These are phyloP conservation scores for Stenodema calcarata DNA, from an alignment of 2,888 invertebrate species.

Conservation along the genomic window DNA sequence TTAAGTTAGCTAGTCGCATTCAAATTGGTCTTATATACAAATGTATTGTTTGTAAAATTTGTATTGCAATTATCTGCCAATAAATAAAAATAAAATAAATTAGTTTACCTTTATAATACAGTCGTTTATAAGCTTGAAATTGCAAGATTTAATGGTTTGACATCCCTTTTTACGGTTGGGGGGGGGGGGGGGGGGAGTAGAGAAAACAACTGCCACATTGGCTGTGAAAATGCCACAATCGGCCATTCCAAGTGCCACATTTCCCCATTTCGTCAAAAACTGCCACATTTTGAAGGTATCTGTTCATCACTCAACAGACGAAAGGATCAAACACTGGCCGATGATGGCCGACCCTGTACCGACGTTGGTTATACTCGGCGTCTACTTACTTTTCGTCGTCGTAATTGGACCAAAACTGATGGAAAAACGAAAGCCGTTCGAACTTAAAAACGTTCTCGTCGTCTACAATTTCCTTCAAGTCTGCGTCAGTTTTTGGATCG, in stretches of 20 bases:
- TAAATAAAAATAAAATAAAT: no score
- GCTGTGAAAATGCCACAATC: neutral
- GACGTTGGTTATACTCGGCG: constrained; percentile 63
- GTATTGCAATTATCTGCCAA: no score
- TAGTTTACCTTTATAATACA: no score
- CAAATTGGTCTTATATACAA: no score
- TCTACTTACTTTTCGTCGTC: constrained; percentile 64
- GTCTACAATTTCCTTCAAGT: constrained; percentile 67
- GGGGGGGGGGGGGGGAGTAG: no score
- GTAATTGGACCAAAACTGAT: constrained; percentile 65
- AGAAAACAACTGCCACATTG: neutral
- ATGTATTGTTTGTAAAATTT: no score
- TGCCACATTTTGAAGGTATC: neutral
- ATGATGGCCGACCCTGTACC: constrained; percentile 65
- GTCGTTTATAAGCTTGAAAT: no score
- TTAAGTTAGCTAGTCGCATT: no score
- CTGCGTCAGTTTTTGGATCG: constrained; percentile 70
- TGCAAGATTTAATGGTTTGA: no score
- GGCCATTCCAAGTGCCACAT: neutral
- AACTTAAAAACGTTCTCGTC: constrained; percentile 63
- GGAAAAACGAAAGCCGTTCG: constrained; percentile 64
- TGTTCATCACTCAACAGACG: constrained; percentile 58
- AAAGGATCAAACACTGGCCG: constrained; percentile 64
- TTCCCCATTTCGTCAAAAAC: neutral
- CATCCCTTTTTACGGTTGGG: no score